These are phyloP conservation scores for Caenorhabditis wallacei DNA, from an alignment of 2,888 invertebrate species.

Conservation along the genomic window DNA sequence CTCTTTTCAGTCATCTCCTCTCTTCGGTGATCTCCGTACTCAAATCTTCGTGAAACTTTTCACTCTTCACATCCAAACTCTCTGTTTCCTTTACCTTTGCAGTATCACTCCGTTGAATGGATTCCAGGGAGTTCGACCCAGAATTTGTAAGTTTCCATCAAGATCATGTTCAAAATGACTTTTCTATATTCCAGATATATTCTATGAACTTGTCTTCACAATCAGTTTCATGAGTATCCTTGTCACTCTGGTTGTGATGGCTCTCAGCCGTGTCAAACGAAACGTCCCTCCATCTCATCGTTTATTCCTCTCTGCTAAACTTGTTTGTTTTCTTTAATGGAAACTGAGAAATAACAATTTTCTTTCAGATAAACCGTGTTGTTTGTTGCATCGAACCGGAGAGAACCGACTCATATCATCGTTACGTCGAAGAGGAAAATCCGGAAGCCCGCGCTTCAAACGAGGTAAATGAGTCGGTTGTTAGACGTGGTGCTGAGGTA, in stretches of 20 bases:
- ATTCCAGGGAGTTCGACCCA: conserved; percentile 78
- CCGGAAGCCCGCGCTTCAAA: conserved; percentile 41
- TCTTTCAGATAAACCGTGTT: conserved; percentile 74
- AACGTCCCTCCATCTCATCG: conserved; percentile 79
- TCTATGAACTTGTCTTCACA: conserved; percentile 80
- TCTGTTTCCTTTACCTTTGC: conserved; percentile 81
- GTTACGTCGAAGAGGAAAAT: conserved; percentile 72
- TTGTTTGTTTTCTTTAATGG: conserved; percentile 48
- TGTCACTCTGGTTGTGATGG: conserved; percentile 77
- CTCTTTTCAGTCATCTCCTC: conserved; percentile 79
- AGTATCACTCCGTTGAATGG: conserved; percentile 81
- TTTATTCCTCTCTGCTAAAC: conserved; percentile 77
- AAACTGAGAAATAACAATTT: background rate
- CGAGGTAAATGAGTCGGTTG: conserved; percentile 53
- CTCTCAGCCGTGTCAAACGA: conserved; percentile 77
- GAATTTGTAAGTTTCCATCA: conserved; percentile 74
- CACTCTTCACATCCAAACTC: conserved; percentile 77
- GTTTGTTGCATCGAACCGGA: conserved; percentile 82
- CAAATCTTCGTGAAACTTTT: conserved; percentile 80
- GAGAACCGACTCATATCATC: conserved; percentile 75
- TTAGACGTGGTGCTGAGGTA: conserved; percentile 48
- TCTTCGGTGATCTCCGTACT: conserved; percentile 81
- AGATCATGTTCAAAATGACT: background rate
- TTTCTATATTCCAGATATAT: conserved; percentile 72
- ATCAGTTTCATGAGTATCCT: conserved; percentile 77